Evolutionary conservation across 1,140 invertebrate species (phyloP), one percentile per base, ranked within the genome.

Genomic region (Drepana arcuata): DNA sequence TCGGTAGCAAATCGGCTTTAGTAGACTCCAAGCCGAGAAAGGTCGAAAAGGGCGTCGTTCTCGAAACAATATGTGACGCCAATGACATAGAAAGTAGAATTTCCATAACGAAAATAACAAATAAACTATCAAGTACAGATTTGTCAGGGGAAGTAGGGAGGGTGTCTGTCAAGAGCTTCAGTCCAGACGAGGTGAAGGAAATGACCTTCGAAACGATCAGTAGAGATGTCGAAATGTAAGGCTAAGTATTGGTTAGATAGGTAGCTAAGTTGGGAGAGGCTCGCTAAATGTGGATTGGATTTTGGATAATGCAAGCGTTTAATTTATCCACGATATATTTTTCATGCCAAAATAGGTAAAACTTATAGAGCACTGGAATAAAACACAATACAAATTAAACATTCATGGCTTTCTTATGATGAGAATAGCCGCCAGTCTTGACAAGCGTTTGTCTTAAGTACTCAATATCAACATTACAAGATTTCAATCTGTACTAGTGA

Each of bases 81-180:
- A 79, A 64, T 21, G 83, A 84, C 41, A 80, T 84, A 32, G 83
- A 84, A 38, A 82, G 66, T 50, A 78, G 71, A 36, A 83, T 84
- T 55, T 78, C 81, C 1, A 83, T 84, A 38, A 83, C 78, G 0
- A 84, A 84, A 51, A 84, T 84, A 27, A 80, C 75, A 0, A 84
- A 84, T 45, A 84, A 83, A 44, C 31, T 82, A 1, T 82, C 73
- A 7, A 72, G 53, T 46, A 78, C 78, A 4, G 78, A 79, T 25
- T 24, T 82, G 4, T 58, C 59, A 2, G 65, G 64, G 4, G 64
- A 60, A 2, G n/a, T n/a, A n/a, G 51, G 42, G 0, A 67, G 59
- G 12, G 69, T 82, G 1, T 67, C 73, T 0, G 73, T 82, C 1
- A 80, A 71, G 40, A 82, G 78, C 36, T 77, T 75, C 21, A 70